Base-by-base conservation (phyloP, 2,888 invertebrate species). In the Dermolepida albohirtum region DNA sequence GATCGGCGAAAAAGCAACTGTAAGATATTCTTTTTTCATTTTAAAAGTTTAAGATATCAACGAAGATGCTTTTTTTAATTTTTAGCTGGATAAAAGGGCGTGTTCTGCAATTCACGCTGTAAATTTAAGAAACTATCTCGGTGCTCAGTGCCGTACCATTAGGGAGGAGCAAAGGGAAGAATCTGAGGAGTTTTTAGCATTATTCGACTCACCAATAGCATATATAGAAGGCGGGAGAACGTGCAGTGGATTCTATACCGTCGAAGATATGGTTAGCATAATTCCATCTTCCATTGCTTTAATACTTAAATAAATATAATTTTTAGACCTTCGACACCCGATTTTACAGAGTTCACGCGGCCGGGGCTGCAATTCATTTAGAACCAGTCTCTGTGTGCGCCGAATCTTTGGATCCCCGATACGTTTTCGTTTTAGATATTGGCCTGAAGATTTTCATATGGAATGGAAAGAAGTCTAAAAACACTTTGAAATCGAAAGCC, bases 51-150 rank as follows among this genome's bases (percentile, higher is more conserved):
- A 29, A 27, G n/a, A 34, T 8, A 34, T 34, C 6, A 10, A 10
- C 6, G 8, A 49, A 43, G 22, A 41, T 68, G 47, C 29, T 40
- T 40, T 50, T n/a, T 17, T 8, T 50, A 16, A 27, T 72, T 79
- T 79, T 40, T 77, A 93, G 92, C 82, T 97, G 81, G 97, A 97
- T 84, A 98, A 98, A 84, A 90, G 94, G 76, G 97, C 97, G 0
- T 97, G 97, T 83, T 92, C 97, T 1, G 97, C 99, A 4, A 99
- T 99, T 82, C 99, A 99, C 84, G 98, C 99, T 0, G 99, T 99
- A 0, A 98, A 99, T 85, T 87, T 99, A 70, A 88, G 99, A 64
- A 99, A 99, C 83, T 91, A 94, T 81, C 87, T 99, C 63, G 98
- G 98, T 2, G 98, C 98, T 0, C 91, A 93, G 70, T 92, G 95